Evolutionary conservation across 2,888 invertebrate species (phyloP), one percentile per base, ranked within the genome.

Genomic region (Pachymerium ferrugineum): DNA sequence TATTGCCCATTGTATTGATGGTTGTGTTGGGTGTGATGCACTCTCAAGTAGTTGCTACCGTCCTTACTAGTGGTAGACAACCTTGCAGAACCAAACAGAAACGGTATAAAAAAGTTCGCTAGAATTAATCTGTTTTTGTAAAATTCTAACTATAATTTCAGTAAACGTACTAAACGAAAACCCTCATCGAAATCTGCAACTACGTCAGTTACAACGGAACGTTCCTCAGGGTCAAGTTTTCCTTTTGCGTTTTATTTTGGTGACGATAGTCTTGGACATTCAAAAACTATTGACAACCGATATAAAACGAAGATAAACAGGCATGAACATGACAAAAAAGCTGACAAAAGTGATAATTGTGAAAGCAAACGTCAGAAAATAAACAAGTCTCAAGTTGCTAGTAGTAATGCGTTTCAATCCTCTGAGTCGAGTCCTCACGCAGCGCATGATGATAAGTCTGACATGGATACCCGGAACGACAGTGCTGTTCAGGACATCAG

Each of bases 11-110:
- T 77, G 84, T 88, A 70, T 86, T 92, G 84, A 89, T 91, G 86
- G 84, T 91, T 79, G 84, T 89, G 71, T 84, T 93, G 75, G 90
- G 90, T 78, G 84, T 90, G 73, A 88, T 92, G 76, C 92, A 92
- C 81, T 91, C 92, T 0, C 91, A 91, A 83, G 92, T 93, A 78
- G 90, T 83, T 4, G 78, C 81, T 35, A 82, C 82, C 0, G 80
- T 82, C 42, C 72, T 70, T 35, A 33, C 67, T n/a, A 67, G 31
- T 4, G 70, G 54, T n/a, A 33, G 75, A 6, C 69, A 54, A 31
- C 22, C 70, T 33, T 73, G 74, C 54, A 29, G 70, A 70, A 47
- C 47, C 5, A 72, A 74, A 70, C 33, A 35, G 25, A 70, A 71
- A 70, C 42, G 70, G 74, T 54, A 75, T 74, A 33, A 72, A 74